Base-by-base conservation (phyloP, 2,797 vertebrate genomes). In the Labeo calbasu region DNA sequence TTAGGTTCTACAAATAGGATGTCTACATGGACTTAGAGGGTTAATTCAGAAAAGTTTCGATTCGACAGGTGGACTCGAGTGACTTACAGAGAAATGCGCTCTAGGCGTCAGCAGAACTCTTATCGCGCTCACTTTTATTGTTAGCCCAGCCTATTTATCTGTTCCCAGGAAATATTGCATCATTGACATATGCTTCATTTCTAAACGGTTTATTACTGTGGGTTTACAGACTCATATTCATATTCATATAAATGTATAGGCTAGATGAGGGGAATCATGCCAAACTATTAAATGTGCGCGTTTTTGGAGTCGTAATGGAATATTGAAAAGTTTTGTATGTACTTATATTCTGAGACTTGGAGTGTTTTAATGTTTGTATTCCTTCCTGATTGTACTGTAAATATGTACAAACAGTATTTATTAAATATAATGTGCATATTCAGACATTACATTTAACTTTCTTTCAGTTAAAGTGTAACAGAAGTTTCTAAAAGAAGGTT, bases 31-130 rank as follows among this genome's bases (percentile, higher is more conserved):
- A 36, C 10, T 55, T 8, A 28, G 2, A 46, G 12, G 32, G n/a
- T 43, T 32, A 0, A 7, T 57, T 77, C 2, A 53, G 81, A 83
- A 17, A 77, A 71, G 36, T 40, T 50, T 84, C 25, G 25, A 19
- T 17, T 84, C 65, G 53, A 78, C 82, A 84, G 82, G 82, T 84
- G 82, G 82, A 72, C 51, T 10, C 36, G 5, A 69, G 40, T 8
- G 12, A 68, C 50, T 77, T 68, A 61, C 21, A 40, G 6, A 53
- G 70, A 76, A 65, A 51, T 32, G 36, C 11, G 25, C 61, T 65
- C 61, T 14, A 4, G 57, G 48, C 46, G 63, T 76, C 72, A 83
- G 48, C 72, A 57, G 13, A 40, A 19, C 36, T 83, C 48, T 77
- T 46, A 68, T 68, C 59, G 2, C n/a, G 10, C 10, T 32, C 40